These are phyloP conservation scores for Agonopterix heracliana DNA, from an alignment of 2,888 invertebrate species.

Conservation along the genomic window DNA sequence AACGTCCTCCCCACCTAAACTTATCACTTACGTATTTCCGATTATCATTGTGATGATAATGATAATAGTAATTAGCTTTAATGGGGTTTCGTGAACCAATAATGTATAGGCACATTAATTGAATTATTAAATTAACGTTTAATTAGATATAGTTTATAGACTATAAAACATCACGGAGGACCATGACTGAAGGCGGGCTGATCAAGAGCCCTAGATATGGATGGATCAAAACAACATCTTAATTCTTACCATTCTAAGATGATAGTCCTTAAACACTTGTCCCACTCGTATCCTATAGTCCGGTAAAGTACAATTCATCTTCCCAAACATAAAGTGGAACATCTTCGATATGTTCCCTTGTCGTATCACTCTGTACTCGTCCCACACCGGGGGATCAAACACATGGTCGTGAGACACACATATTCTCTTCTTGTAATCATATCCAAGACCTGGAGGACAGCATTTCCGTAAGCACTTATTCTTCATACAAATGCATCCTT, in stretches of 20 bases:
- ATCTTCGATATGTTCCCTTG: slow-evolving; percentile 24
- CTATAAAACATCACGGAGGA: too few relatives aligned
- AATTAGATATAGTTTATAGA: too few relatives aligned
- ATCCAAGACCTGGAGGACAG: slow-evolving; percentile 40
- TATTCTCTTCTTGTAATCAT: slow-evolving; percentile 14
- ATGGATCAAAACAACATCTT: neutral
- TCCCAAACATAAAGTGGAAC: slow-evolving; percentile 38
- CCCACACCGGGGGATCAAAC: slow-evolving; percentile 41
- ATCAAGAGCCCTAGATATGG: too few relatives aligned
- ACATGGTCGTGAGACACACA: slow-evolving; percentile 26
- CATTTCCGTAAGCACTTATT: slow-evolving; percentile 43
- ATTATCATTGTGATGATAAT: too few relatives aligned
- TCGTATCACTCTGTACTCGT: slow-evolving; percentile 20
- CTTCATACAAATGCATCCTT: slow-evolving; percentile 39
- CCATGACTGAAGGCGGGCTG: too few relatives aligned
- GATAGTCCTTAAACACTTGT: slow-evolving; percentile 15
- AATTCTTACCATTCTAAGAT: slow-evolving; percentile 37
- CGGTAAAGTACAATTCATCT: slow-evolving; percentile 27
- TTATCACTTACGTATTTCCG: too few relatives aligned
- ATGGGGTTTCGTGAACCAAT: too few relatives aligned
- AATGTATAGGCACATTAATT: too few relatives aligned
- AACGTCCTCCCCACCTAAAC: too few relatives aligned
- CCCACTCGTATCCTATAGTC: slow-evolving; percentile 24
- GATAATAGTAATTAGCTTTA: too few relatives aligned
- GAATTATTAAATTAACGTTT: too few relatives aligned